Percentiles rank a stretch among this genome's conserved stretches.
Conservation (phyloP, 2,797 vertebrate species). For the Onychomys torridus region DNA sequence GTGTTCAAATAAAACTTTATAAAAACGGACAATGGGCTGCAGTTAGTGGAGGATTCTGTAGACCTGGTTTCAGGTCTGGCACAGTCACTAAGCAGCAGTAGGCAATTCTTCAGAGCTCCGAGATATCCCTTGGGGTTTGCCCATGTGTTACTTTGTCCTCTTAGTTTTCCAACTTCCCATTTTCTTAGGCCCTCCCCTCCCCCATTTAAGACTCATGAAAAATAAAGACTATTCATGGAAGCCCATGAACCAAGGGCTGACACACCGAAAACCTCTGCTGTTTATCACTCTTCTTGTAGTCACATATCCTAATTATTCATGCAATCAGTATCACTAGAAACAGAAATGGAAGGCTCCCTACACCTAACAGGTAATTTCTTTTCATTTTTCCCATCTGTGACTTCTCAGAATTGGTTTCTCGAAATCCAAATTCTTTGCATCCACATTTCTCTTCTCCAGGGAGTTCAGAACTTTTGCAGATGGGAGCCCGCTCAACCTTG, state of each 20-base stretch:
- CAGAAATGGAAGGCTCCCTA: not conserved
- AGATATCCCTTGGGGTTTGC: not conserved
- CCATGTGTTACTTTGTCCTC: not conserved
- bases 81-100: not conserved
- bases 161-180: not conserved
- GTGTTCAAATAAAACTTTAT: conserved; percentile 61
- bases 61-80: not conserved
- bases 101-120: not conserved
- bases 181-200: not conserved
- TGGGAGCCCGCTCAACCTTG: conserved; percentile 43
- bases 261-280: not conserved
- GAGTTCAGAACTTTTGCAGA: conserved; percentile 43
- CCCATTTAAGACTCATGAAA: not conserved
- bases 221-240: not conserved
- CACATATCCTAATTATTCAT: not conserved
- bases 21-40: not conserved
- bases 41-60: no score
- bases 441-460: conserved; percentile 34
- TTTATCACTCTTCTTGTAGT: accelerated
- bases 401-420: conserved; percentile 43
- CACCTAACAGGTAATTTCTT: not conserved
- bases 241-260: not conserved
- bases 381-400: not conserved
- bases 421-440: conserved; percentile 43
- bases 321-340: not conserved